Evolutionary conservation across 2,797 vertebrate species (phyloP).

Genomic region (Anguilla megastoma): DNA sequence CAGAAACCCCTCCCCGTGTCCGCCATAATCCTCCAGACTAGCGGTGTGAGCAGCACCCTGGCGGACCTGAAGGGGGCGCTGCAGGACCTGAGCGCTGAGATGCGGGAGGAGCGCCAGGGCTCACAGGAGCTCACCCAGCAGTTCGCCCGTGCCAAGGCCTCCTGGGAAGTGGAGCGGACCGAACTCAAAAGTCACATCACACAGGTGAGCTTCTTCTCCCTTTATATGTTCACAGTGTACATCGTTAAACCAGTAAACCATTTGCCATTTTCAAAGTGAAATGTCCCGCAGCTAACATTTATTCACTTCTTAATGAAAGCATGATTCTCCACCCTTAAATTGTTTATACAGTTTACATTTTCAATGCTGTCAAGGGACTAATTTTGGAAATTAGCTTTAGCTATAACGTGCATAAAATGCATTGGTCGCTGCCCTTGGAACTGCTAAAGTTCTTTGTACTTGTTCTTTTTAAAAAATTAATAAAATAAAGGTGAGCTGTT

Average conservation of each 20-base stretch:
- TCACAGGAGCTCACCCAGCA: slow-evolving; percentile 94
- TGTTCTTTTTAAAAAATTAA: too few species aligned
- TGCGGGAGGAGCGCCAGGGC: slow-evolving; percentile 86
- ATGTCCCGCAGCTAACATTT: neutral
- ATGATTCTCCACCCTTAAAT: neutral
- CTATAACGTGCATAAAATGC: too few species aligned
- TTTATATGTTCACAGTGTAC: neutral
- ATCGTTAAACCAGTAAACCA: neutral
- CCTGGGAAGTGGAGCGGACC: slow-evolving; percentile 92
- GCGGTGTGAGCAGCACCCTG: slow-evolving; percentile 84
- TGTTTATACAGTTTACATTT: neutral
- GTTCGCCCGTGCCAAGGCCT: slow-evolving; percentile 94
- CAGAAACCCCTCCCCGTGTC: neutral
- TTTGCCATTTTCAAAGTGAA: neutral
- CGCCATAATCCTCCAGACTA: slow-evolving; percentile 67
- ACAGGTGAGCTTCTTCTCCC: slow-evolving; percentile 72
- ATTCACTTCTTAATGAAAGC: neutral
- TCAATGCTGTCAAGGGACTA: too few species aligned
- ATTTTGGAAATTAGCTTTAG: too few species aligned
- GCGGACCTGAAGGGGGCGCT: slow-evolving; percentile 89
- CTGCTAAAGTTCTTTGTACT: too few species aligned
- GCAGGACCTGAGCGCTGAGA: slow-evolving; percentile 88
- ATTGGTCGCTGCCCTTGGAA: too few species aligned
- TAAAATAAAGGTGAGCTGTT: neutral
- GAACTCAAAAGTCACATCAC: slow-evolving; percentile 86